Base-by-base conservation (phyloP, 2,888 invertebrate genomes). In the Drosophila prolongata region DNA sequence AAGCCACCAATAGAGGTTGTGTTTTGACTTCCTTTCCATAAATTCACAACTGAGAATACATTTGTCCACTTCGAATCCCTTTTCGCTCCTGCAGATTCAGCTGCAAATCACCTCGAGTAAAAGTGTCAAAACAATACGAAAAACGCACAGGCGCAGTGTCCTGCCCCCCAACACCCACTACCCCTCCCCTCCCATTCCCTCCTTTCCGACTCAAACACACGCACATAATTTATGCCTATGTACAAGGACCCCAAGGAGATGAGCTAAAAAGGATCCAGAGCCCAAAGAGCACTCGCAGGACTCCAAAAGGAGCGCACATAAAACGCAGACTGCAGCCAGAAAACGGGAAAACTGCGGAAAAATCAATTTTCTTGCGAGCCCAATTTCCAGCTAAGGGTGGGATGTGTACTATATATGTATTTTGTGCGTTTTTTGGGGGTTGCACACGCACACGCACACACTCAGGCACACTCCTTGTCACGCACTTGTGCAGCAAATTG, bases 401-500 rank as follows among this genome's bases (percentile, higher is more conserved):
- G 69, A 37, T 46, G 40, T 52, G 54, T 65, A 61, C 61, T 38
- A 64, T 66, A 46, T 60, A 53, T 42, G 56, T 53, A 16, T 47
- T 14, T 56, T 11, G 60, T 60, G 27, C 42, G 40, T 43, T 40
- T 64, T 77, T 53, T 66, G 64, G 67, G 80, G 69, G 70, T 43
- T 71, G 71, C 71, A 71, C 71, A 71, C 72, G 16, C 50, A 59
- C 56, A 64, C 24, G 24, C 24, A 24, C 46, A 35, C 40, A 40
- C 16, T 43, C 35, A 3, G 3, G 30, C 52, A 24, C 64, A 42
- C 46, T 56, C 43, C 65, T 49, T 55, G 69, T 68, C 78, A 80
- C 84, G 81, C 84, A 84, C 86, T 86, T 82, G 84, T 83, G 83
- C 83, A 83, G 87, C 87, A 73, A 83, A 83, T 83, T 83, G 83